Evolutionary conservation across 2,888 invertebrate species (phyloP).

Genomic region (Junonia oenone): DNA sequence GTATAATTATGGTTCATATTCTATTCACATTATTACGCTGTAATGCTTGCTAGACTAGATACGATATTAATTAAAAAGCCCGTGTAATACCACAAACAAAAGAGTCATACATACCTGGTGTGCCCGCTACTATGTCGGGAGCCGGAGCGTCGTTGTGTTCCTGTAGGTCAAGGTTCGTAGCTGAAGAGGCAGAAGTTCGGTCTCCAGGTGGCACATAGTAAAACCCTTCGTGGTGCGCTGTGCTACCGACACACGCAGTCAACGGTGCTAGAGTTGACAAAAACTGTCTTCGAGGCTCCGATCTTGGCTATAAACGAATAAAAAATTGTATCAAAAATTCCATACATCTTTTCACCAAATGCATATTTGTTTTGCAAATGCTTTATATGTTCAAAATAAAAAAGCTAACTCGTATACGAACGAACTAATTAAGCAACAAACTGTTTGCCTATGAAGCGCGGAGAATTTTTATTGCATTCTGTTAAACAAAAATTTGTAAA

Average conservation of each 20-base stretch:
- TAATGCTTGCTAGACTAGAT: no score
- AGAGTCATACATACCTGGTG: conserved; percentile 72
- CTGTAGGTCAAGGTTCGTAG: conserved; percentile 81
- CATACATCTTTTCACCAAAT: not conserved
- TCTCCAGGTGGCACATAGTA: conserved; percentile 80
- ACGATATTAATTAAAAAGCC: no score
- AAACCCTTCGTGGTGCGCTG: conserved; percentile 69
- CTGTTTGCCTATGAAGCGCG: not conserved
- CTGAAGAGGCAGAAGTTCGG: conserved; percentile 79
- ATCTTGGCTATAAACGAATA: conserved; percentile 52
- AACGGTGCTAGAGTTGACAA: conserved; percentile 88
- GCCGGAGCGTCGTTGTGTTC: conserved; percentile 79
- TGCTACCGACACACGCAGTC: conserved; percentile 85
- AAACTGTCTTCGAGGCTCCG: conserved; percentile 87
- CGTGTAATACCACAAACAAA: no score
- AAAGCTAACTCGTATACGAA: not conserved
- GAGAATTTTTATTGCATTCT: no score
- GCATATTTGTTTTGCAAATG: no score
- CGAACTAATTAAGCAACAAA: not conserved
- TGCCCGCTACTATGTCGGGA: conserved; percentile 89
- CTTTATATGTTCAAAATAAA: not conserved
- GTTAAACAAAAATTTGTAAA: no score
- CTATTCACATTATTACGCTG: no score
- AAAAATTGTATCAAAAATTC: not conserved
- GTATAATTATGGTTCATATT: no score